Conservation (phyloP, 2,797 vertebrate species). For the Sphenopsis melanotis region DNA sequence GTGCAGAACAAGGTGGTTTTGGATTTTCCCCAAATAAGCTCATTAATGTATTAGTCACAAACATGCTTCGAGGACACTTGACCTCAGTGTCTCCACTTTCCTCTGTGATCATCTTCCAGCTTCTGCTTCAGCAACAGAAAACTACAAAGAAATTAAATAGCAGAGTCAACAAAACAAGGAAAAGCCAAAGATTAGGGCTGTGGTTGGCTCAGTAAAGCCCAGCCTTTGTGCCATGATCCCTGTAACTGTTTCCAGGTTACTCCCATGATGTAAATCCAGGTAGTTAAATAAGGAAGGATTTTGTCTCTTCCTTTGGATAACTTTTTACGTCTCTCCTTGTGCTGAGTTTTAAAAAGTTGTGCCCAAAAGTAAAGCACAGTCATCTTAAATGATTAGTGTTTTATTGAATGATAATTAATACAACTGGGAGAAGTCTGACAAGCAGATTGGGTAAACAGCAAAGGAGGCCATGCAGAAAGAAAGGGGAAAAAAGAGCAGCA, state of each 20-base stretch:
- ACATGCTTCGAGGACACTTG: slow-evolving; percentile 52
- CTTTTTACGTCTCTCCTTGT: not conserved
- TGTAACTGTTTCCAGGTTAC: not conserved
- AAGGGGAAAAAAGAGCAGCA: not conserved
- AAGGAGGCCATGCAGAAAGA: slow-evolving; percentile 6
- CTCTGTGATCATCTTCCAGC: slow-evolving; percentile 68
- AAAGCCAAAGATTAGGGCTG: slow-evolving; percentile 33
- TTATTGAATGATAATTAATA: slow-evolving; percentile 45
- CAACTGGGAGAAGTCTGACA: slow-evolving; percentile 44
- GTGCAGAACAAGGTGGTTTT: slow-evolving; percentile 48
- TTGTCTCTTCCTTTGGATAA: not conserved
- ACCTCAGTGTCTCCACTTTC: slow-evolving; percentile 52
- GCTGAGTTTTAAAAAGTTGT: not conserved
- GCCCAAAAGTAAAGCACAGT: not conserved
- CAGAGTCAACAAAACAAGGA: slow-evolving; percentile 26
- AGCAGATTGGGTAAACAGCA: slow-evolving; percentile 4
- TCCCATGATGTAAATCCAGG: not conserved
- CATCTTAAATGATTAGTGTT: slow-evolving; percentile 3
- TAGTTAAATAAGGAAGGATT: not conserved
- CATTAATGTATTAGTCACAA: slow-evolving; percentile 64
- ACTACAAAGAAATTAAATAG: slow-evolving; percentile 55
- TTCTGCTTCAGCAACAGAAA: slow-evolving; percentile 51
- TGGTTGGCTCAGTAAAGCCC: not conserved
- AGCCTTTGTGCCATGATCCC: not conserved
- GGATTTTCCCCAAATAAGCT: slow-evolving; percentile 57